These are phyloP conservation scores for Melieria picta DNA, from an alignment of 2,888 invertebrate genomes.

Conservation along the genomic window DNA sequence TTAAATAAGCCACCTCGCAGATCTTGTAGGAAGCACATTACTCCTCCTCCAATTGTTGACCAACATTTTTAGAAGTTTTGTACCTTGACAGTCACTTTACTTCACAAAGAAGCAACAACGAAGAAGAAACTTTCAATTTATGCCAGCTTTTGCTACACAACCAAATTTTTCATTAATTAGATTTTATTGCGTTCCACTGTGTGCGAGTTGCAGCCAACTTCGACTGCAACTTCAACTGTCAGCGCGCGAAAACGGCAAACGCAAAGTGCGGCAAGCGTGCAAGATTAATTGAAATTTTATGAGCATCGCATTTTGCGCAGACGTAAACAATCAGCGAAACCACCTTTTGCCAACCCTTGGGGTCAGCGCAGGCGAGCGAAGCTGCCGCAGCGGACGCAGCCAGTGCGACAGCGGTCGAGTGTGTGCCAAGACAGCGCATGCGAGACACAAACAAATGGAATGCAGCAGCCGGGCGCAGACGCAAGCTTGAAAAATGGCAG, in stretches of 20 bases:
- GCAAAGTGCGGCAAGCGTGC: background rate
- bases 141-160: too few species aligned
- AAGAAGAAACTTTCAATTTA: too few species aligned
- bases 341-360: conserved; percentile 52
- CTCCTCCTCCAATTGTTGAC: too few species aligned
- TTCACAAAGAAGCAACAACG: too few species aligned
- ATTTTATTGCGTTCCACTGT: too few species aligned
- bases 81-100: too few species aligned
- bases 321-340: conserved; percentile 61
- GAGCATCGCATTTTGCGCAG: conserved; percentile 50
- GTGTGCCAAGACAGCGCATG: conserved; percentile 15
- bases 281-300: conserved; percentile 45
- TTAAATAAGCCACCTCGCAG: too few species aligned
- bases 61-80: too few species aligned
- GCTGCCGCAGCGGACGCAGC: conserved; percentile 32
- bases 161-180: too few species aligned
- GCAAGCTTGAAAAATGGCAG: conserved; percentile 37
- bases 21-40: too few species aligned
- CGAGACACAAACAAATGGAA: conserved; percentile 25
- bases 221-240: conserved; percentile 27
- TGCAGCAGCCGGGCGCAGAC: conserved; percentile 4
- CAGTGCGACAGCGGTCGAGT: background rate
- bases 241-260: conserved; percentile 11
- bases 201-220: background rate
- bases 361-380: conserved; percentile 40